Base-by-base conservation (phyloP, 2,888 invertebrate species). In the Hydroisotoma schaefferi region DNA sequence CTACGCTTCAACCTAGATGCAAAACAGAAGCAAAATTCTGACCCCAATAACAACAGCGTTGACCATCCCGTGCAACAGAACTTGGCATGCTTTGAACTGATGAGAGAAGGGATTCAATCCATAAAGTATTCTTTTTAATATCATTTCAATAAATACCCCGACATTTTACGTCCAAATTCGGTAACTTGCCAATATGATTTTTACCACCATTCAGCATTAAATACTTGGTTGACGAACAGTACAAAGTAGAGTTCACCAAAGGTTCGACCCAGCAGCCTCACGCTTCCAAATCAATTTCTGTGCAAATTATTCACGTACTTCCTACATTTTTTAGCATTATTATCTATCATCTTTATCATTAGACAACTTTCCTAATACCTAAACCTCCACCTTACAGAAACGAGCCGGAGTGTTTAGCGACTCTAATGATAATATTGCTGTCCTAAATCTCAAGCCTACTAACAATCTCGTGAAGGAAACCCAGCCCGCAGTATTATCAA, bases 291-390 rank as follows among this genome's bases (percentile, higher is more conserved):
- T 49, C 49, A 8, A n/a, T n/a, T n/a, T 49, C 49, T 4, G 49
- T 49, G 5, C 27, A 27, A 27, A 6, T 49, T 8, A 49, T 49
- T 49, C 49, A 49, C 28, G 49, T 49, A 49, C 26, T 47, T 47
- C 20, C 5, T 18, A 25, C 5, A 22, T 18, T 25, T 5, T 8
- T 33, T 33, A 33, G 33, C 8, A 15, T 10, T 15, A 10, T 15
- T 33, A 8, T 15, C 33, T 33, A 33, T 10, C 33, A 10, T 33
- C 8, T 33, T 33, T 40, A 40, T 40, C 40, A 33, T 33, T n/a
- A n/a, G n/a, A n/a, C n/a, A n/a, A n/a, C n/a, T n/a, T n/a, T n/a
- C 43, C 10, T 33, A 33, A 33, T 33, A 33, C 8, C 8, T 33
- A 33, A 33, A 33, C n/a, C n/a, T n/a, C n/a, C n/a, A n/a, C 40